Conservation (phyloP, 2,797 vertebrate species). For the Sebastiscus albofasciatus region DNA sequence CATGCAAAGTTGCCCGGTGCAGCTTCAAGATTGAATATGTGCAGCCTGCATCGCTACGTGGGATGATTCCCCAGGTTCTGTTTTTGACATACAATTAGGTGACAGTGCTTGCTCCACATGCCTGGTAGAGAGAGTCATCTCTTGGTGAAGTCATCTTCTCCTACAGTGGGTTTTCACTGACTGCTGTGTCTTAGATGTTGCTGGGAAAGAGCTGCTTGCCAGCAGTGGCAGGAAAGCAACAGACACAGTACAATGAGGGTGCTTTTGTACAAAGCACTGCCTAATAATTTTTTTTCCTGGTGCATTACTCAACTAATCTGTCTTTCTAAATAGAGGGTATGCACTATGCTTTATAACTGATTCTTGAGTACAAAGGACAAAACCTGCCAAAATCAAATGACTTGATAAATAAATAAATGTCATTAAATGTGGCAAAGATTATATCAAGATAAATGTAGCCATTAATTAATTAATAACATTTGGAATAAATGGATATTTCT, state of each 20-base stretch:
- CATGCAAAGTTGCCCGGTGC: slow-evolving; percentile 5
- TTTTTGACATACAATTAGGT: slow-evolving; percentile 65
- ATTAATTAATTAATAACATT: too few relatives aligned
- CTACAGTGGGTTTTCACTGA: slow-evolving; percentile 23
- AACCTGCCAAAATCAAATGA: too few relatives aligned
- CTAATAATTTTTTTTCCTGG: background rate
- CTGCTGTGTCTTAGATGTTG: slow-evolving; percentile 46
- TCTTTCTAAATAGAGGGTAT: background rate
- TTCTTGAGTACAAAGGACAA: background rate
- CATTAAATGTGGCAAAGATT: too few relatives aligned
- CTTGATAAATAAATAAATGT: background rate
- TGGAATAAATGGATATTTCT: too few relatives aligned
- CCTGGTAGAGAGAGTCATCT: slow-evolving; percentile 42
- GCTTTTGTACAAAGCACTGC: slow-evolving; percentile 8
- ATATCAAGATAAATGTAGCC: too few relatives aligned
- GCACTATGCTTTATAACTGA: background rate
- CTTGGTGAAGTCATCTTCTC: slow-evolving; percentile 50
- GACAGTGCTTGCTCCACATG: slow-evolving; percentile 40
- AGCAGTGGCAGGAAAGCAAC: slow-evolving; percentile 21
- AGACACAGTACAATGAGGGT: slow-evolving; percentile 2
- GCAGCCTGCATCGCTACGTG: slow-evolving; percentile 3
- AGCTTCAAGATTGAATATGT: slow-evolving; percentile 12
- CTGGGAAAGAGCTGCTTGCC: slow-evolving; percentile 29
- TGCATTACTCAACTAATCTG: slow-evolving; percentile 20
- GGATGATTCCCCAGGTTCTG: slow-evolving; percentile 14